These are phyloP conservation scores for Drosophila bocqueti DNA, from an alignment of 1,140 invertebrate genomes.

Conservation along the genomic window DNA sequence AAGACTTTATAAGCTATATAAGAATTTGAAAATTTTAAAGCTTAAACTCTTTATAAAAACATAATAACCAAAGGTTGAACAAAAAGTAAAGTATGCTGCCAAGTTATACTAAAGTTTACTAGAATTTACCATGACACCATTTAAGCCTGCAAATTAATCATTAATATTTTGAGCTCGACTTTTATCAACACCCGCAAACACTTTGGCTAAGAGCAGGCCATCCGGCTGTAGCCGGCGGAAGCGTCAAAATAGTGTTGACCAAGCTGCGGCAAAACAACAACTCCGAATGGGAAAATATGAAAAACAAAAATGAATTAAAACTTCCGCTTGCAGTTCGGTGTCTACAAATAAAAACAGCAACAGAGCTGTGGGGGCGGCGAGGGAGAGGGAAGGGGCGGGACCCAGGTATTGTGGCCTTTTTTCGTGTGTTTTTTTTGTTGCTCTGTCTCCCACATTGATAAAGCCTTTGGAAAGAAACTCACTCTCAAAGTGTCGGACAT, in stretches of 20 bases:
- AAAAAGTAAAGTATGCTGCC: not conserved
- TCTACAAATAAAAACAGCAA: slow-evolving; percentile 8
- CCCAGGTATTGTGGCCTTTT: slow-evolving; percentile 45
- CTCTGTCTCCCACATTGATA: slow-evolving; percentile 71
- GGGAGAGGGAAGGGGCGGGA: slow-evolving; percentile 26
- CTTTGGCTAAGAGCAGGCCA: slow-evolving; percentile 22
- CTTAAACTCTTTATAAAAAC: not conserved
- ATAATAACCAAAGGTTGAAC: not conserved
- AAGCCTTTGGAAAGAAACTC: slow-evolving; percentile 72
- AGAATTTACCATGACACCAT: slow-evolving; percentile 10
- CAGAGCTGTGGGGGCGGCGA: slow-evolving; percentile 27
- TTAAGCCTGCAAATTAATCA: slow-evolving; percentile 18
- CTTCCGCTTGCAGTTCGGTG: slow-evolving; percentile 65
- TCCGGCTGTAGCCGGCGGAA: slow-evolving; percentile 46
- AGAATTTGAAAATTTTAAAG: not conserved
- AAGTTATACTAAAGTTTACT: not conserved
- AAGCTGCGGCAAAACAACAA: slow-evolving; percentile 41
- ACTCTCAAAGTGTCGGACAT: slow-evolving; percentile 73
- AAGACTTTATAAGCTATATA: not conserved
- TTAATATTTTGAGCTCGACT: slow-evolving; percentile 13
- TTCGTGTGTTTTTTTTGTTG: slow-evolving; percentile 6
- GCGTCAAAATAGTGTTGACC: slow-evolving; percentile 55
- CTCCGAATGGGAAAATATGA: slow-evolving; percentile 39
- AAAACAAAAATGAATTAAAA: slow-evolving; percentile 79
- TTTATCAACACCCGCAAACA: slow-evolving; percentile 31